phyloP scores from a whole-genome alignment of 1,140 invertebrate genomes.

The Parasteatoda tepidariorum region DNA sequence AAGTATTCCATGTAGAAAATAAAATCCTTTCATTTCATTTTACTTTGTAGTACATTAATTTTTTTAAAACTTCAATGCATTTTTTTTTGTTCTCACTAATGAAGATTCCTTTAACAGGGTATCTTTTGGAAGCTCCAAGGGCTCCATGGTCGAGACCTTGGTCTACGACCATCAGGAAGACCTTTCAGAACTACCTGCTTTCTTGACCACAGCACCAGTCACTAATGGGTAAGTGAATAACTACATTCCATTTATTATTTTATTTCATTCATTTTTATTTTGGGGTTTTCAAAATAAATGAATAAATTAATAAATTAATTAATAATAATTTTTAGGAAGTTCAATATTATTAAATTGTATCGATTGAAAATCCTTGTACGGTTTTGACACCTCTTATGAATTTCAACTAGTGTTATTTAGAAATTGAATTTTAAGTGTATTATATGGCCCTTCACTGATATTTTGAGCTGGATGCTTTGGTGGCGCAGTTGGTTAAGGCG shows the following conservation, averaged over 20 bases:
- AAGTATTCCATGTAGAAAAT: too few species aligned
- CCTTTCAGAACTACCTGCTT: slow-evolving; percentile 55
- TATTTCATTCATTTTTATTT: not conserved
- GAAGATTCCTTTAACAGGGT: slow-evolving; percentile 80
- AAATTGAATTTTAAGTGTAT: too few species aligned
- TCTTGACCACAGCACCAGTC: slow-evolving; percentile 62
- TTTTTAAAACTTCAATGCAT: too few species aligned
- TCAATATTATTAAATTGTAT: not conserved
- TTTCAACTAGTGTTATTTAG: too few species aligned
- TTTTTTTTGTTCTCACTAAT: too few species aligned
- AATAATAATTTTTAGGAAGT: not conserved
- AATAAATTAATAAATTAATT: not conserved
- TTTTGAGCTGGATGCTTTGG: too few species aligned
- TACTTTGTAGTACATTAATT: too few species aligned
- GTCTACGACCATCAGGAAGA: slow-evolving; percentile 85
- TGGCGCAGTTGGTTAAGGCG: too few species aligned
- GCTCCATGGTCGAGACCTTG: slow-evolving; percentile 93
- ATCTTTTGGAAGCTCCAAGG: slow-evolving; percentile 91
- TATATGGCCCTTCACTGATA: too few species aligned
- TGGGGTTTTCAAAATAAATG: not conserved
- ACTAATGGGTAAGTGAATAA: slow-evolving; percentile 63
- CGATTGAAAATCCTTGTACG: not conserved
- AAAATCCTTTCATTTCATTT: too few species aligned
- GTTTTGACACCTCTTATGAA: too few species aligned
- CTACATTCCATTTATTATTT: not conserved